These are phyloP conservation scores for Celastrina argiolus DNA, from an alignment of 2,888 invertebrate genomes.

Conservation along the genomic window DNA sequence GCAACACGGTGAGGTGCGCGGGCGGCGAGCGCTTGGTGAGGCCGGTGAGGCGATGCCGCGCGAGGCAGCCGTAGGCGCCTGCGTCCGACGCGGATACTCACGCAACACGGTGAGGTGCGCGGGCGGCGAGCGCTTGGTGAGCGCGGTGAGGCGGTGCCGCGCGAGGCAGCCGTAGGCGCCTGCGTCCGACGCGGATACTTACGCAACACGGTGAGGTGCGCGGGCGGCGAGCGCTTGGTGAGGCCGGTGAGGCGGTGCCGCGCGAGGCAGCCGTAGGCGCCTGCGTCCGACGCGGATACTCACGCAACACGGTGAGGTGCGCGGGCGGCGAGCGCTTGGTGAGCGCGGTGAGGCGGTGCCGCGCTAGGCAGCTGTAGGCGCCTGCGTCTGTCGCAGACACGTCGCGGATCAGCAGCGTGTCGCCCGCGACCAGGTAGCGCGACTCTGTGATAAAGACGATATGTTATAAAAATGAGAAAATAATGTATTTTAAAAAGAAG, in stretches of 20 bases:
- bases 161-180: conserved; percentile 80
- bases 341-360: conserved; percentile 82
- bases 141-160: conserved; percentile 71
- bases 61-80: no score
- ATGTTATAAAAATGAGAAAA: not conserved
- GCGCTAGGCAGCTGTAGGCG: conserved; percentile 82
- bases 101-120: conserved; percentile 79
- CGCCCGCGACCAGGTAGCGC: conserved; percentile 51
- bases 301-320: no score
- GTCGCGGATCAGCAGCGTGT: conserved; percentile 53
- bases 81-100: no score
- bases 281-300: conserved; percentile 77
- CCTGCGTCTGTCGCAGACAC: conserved; percentile 77
- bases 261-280: conserved; percentile 83
- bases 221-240: conserved; percentile 80
- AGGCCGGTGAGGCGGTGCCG: conserved; percentile 82
- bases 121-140: conserved; percentile 79
- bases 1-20: conserved; percentile 77
- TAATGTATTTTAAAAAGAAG: no score
- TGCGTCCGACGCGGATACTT: conserved; percentile 75
- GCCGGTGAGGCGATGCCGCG: no score
- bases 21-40: conserved; percentile 80
- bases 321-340: conserved; percentile 80
- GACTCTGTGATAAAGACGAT: conserved; percentile 41
- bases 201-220: conserved; percentile 79